These are phyloP conservation scores for Agrilus mali DNA, from an alignment of 2,888 invertebrate species.

Conservation along the genomic window DNA sequence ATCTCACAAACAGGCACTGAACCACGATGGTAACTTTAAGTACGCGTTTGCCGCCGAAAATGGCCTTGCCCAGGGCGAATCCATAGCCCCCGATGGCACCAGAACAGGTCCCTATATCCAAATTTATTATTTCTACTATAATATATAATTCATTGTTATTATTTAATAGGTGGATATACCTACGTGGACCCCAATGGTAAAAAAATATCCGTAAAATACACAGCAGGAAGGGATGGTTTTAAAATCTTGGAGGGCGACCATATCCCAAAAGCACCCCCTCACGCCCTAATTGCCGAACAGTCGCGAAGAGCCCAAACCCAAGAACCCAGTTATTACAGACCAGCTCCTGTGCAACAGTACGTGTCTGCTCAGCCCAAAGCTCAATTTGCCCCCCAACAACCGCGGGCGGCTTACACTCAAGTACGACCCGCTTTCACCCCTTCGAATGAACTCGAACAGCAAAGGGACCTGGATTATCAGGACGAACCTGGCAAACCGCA, in stretches of 20 bases:
- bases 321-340: constrained; percentile 8
- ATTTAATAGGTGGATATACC: constrained; percentile 35
- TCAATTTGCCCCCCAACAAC: constrained; percentile 24
- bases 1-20: constrained; percentile 49
- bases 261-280: constrained; percentile 26
- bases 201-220: constrained; percentile 47
- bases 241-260: constrained; percentile 37
- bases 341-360: constrained; percentile 8
- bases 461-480: constrained; percentile 25
- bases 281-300: constrained; percentile 7
- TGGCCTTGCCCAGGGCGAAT: constrained; percentile 54
- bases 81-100: constrained; percentile 54
- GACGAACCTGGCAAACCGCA: constrained; percentile 39
- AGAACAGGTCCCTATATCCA: constrained; percentile 35
- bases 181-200: constrained; percentile 55
- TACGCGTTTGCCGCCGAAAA: constrained; percentile 58
- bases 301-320: constrained; percentile 5
- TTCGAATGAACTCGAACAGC: constrained; percentile 4
- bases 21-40: constrained; percentile 54
- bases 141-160: too few species aligned
- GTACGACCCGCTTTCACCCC: constrained; percentile 4
- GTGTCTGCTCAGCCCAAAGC: constrained; percentile 9
- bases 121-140: too few species aligned
- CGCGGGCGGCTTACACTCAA: constrained; percentile 12
- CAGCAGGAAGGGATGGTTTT: constrained; percentile 38